A percentile compares a stretch with the other conserved stretches of the same genome.
Evolutionary conservation across 2,888 invertebrate species (phyloP).

Genomic region (Xylota segnis): DNA sequence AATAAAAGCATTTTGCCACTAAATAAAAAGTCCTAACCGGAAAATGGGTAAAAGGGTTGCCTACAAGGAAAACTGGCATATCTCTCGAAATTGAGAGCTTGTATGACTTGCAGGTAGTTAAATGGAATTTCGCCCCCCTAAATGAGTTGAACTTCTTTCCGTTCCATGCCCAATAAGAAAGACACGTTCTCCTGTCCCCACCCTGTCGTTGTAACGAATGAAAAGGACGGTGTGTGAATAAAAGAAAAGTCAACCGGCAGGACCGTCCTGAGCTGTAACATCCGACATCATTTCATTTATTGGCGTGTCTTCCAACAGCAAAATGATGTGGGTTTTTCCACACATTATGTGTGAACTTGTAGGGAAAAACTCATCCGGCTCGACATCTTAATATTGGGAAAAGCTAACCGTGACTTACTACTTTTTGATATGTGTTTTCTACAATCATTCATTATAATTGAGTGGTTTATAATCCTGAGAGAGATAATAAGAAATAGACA

Average conservation of each 20-base stretch:
- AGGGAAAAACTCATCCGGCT: slow-evolving; percentile 35
- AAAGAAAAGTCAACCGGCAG: slow-evolving; percentile 52
- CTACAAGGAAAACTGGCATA: neutral
- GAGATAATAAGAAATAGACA: slow-evolving; percentile 25
- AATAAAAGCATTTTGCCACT: slow-evolving; percentile 17
- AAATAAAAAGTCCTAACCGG: slow-evolving; percentile 37
- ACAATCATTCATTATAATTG: slow-evolving; percentile 72
- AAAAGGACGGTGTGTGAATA: slow-evolving; percentile 57
- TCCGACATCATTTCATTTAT: slow-evolving; percentile 59
- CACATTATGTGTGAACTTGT: slow-evolving; percentile 17
- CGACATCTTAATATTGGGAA: slow-evolving; percentile 56
- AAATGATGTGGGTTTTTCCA: slow-evolving; percentile 44
- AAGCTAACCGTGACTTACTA: slow-evolving; percentile 56
- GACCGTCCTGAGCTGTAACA: slow-evolving; percentile 33
- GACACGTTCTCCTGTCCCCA: slow-evolving; percentile 4
- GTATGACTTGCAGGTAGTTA: slow-evolving; percentile 73
- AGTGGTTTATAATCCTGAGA: slow-evolving; percentile 56
- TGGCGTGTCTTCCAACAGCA: slow-evolving; percentile 41
- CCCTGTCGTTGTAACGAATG: neutral
- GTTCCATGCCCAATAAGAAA: slow-evolving; percentile 32
- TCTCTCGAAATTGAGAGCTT: slow-evolving; percentile 44
- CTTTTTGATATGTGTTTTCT: slow-evolving; percentile 23
- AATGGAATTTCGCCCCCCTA: slow-evolving; percentile 56
- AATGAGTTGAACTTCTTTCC: slow-evolving; percentile 51
- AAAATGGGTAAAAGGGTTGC: slow-evolving; percentile 52